These are phyloP conservation scores for Hycleus phaleratus DNA, from an alignment of 1,140 invertebrate genomes.

Conservation along the genomic window DNA sequence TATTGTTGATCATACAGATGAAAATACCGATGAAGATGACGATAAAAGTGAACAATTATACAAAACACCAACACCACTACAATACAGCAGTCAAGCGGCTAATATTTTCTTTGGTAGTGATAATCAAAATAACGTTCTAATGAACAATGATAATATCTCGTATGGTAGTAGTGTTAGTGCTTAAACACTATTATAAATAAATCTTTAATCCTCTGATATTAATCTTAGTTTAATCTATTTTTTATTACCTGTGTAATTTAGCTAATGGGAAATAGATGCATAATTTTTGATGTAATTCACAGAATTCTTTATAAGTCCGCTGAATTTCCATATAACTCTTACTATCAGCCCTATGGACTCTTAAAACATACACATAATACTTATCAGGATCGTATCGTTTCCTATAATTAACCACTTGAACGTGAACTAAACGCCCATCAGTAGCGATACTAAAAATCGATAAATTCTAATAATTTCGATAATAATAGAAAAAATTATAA, in stretches of 20 bases:
- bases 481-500: slow-evolving; percentile 45
- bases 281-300: slow-evolving; percentile 92
- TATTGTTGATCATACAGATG: slow-evolving; percentile 4
- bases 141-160: background rate
- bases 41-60: slow-evolving; percentile 4
- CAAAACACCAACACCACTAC: background rate
- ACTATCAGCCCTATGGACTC: slow-evolving; percentile 77
- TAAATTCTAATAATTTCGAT: slow-evolving; percentile 12
- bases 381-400: slow-evolving; percentile 97
- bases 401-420: slow-evolving; percentile 82
- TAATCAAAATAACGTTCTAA: slow-evolving; percentile 7
- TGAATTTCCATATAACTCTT: slow-evolving; percentile 80
- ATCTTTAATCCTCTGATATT: background rate
- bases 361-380: slow-evolving; percentile 93
- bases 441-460: slow-evolving; percentile 62
- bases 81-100: slow-evolving; percentile 30
- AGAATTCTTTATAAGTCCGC: slow-evolving; percentile 92
- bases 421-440: slow-evolving; percentile 82
- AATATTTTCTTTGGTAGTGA: slow-evolving; percentile 33
- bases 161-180: slow-evolving; percentile 4
- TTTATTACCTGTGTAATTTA: slow-evolving; percentile 64
- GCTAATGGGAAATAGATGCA: slow-evolving; percentile 86
- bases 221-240: no score
- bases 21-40: slow-evolving; percentile 35
- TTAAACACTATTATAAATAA: slow-evolving; percentile 1